These are phyloP conservation scores for Petrocephalus microphthalmus DNA, from an alignment of 2,113 vertebrate species.

Conservation along the genomic window DNA sequence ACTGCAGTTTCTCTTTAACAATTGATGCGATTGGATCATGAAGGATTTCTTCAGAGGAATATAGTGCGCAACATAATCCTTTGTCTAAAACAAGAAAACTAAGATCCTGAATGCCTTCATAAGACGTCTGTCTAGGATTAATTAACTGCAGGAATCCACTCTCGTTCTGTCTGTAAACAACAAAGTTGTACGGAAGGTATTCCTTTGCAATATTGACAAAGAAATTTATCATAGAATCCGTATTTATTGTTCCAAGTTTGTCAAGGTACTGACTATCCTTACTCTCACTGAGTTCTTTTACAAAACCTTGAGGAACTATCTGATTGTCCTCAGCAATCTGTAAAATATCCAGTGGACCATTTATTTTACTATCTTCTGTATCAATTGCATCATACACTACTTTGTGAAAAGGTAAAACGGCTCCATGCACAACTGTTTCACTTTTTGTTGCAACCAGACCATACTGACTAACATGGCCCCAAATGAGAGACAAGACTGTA, in stretches of 20 bases:
- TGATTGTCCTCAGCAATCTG: conserved; percentile 8
- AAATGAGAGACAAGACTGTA: conserved; percentile 45
- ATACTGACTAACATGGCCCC: conserved; percentile 35
- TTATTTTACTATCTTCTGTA: not conserved
- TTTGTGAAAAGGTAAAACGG: conserved; percentile 24
- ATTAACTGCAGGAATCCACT: not conserved
- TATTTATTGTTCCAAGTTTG: not conserved
- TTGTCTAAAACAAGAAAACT: not conserved
- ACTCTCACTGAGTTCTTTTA: not conserved
- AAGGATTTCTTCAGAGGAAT: not conserved
- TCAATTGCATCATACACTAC: conserved; percentile 25
- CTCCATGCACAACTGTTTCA: conserved; percentile 13
- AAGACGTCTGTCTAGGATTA: not conserved
- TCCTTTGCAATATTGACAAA: conserved; percentile 13
- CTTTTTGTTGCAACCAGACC: not conserved
- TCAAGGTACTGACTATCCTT: not conserved
- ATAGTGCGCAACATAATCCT: conserved; percentile 5
- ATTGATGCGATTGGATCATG: conserved; percentile 9
- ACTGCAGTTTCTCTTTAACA: conserved; percentile 18
- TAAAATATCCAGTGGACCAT: conserved; percentile 13
- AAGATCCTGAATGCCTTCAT: not conserved
- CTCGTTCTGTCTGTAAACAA: conserved; percentile 16
- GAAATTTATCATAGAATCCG: conserved; percentile 16
- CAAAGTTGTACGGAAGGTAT: conserved; percentile 26
- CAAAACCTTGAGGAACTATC: conserved; percentile 5